phyloP scores from a whole-genome alignment of 2,797 vertebrate genomes.

The Hippoglossus hippoglossus region DNA sequence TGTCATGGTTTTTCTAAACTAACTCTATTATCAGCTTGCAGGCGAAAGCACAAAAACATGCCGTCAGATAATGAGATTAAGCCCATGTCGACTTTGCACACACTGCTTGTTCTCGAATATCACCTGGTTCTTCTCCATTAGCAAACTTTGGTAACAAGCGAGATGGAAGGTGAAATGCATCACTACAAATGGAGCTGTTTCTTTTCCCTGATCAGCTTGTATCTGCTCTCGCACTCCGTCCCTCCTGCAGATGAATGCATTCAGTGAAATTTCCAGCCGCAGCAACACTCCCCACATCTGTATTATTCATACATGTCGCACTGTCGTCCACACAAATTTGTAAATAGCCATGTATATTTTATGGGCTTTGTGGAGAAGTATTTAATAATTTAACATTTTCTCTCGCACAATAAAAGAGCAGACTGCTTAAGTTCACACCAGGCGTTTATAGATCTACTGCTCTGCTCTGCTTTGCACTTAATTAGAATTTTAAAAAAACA shows the following conservation, averaged over 20 bases:
- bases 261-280: slow-evolving; percentile 48
- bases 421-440: slow-evolving; percentile 38
- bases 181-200: neutral
- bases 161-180: slow-evolving; percentile 31
- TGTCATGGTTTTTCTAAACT: slow-evolving; percentile 36
- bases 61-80: slow-evolving; percentile 24
- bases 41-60: slow-evolving; percentile 33
- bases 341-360: slow-evolving; percentile 82
- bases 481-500: neutral
- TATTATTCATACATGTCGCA: slow-evolving; percentile 79
- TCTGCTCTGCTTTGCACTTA: slow-evolving; percentile 20
- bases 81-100: neutral
- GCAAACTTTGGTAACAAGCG: slow-evolving; percentile 4
- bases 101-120: slow-evolving; percentile 18
- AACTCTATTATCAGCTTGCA: slow-evolving; percentile 41
- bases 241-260: slow-evolving; percentile 34
- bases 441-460: slow-evolving; percentile 10
- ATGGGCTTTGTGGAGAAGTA: slow-evolving; percentile 67
- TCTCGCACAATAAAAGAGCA: slow-evolving; percentile 61
- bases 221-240: slow-evolving; percentile 19
- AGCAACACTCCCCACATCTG: slow-evolving; percentile 63
- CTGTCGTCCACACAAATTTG: slow-evolving; percentile 65
- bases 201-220: slow-evolving; percentile 23
- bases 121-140: slow-evolving; percentile 11
- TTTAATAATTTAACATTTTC: slow-evolving; percentile 78